These are phyloP conservation scores for Acanthosoma haemorrhoidale DNA, from an alignment of 2,888 invertebrate genomes.

Conservation along the genomic window DNA sequence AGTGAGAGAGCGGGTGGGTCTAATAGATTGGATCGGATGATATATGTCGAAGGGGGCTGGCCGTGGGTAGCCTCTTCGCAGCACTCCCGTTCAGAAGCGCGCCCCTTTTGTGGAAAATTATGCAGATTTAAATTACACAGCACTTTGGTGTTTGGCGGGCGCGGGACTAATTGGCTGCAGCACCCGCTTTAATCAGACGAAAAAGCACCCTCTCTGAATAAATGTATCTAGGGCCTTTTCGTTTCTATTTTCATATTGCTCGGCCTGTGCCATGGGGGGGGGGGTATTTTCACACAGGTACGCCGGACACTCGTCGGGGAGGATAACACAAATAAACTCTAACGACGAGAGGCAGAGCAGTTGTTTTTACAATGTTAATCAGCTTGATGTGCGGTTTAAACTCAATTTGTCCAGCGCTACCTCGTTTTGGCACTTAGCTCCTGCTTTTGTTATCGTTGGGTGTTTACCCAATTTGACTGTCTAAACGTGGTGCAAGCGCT, in stretches of 20 bases:
- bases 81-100: not conserved
- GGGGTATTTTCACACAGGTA: not conserved
- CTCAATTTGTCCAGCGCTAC: no score
- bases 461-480: no score
- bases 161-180: not conserved
- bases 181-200: no score
- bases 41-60: slow-evolving; percentile 4
- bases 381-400: no score
- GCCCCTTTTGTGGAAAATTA: slow-evolving; percentile 33
- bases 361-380: slow-evolving; percentile 8
- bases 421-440: no score
- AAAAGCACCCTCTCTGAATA: slow-evolving; percentile 6
- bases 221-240: slow-evolving; percentile 19
- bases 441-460: no score
- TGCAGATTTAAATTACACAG: slow-evolving; percentile 35
- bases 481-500: no score
- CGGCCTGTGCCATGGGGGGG: not conserved
- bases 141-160: slow-evolving; percentile 30
- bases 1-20: not conserved
- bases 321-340: slow-evolving; percentile 1
- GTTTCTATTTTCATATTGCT: slow-evolving; percentile 25
- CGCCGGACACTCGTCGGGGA: not conserved
- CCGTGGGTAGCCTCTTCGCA: not conserved
- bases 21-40: slow-evolving; percentile 6
- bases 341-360: not conserved